Evolutionary conservation across 2,888 invertebrate species (phyloP).

Genomic region (Dioctria rufipes): DNA sequence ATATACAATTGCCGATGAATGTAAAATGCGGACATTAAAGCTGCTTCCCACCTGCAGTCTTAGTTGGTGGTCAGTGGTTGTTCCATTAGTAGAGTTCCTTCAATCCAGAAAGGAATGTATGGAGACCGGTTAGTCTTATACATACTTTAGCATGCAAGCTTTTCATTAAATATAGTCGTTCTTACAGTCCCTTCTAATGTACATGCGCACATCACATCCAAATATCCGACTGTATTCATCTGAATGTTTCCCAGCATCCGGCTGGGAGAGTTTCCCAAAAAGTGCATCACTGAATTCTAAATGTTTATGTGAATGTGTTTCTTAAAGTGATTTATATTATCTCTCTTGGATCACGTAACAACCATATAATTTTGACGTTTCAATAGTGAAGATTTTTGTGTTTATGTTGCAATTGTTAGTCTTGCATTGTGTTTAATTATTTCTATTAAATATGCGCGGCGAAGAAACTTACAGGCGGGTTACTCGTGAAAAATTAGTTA

Average conservation of each 20-base stretch:
- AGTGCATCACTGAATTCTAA: neutral
- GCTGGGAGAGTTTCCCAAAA: too few species aligned
- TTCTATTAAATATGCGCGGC: constrained; percentile 64
- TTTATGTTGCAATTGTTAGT: neutral
- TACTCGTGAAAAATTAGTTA: constrained; percentile 70
- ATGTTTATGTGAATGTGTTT: constrained; percentile 23
- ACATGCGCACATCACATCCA: constrained; percentile 34
- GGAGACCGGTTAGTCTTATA: neutral
- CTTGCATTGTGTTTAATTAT: neutral
- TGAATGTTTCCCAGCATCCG: neutral
- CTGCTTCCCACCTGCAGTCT: neutral
- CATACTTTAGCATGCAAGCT: constrained; percentile 7
- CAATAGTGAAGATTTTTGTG: constrained; percentile 1
- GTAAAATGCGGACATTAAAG: neutral
- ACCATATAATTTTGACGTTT: constrained; percentile 11
- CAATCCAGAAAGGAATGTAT: neutral
- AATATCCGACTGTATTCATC: constrained; percentile 9
- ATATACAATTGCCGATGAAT: neutral
- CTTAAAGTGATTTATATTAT: neutral
- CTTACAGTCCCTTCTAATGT: neutral
- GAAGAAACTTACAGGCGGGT: constrained; percentile 70
- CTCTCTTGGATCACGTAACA: constrained; percentile 10
- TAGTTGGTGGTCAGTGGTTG: constrained; percentile 28
- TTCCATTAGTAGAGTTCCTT: neutral
- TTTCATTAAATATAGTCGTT: neutral